Evolutionary conservation across 2,797 vertebrate species (phyloP).

Genomic region (Liparis tanakae): DNA sequence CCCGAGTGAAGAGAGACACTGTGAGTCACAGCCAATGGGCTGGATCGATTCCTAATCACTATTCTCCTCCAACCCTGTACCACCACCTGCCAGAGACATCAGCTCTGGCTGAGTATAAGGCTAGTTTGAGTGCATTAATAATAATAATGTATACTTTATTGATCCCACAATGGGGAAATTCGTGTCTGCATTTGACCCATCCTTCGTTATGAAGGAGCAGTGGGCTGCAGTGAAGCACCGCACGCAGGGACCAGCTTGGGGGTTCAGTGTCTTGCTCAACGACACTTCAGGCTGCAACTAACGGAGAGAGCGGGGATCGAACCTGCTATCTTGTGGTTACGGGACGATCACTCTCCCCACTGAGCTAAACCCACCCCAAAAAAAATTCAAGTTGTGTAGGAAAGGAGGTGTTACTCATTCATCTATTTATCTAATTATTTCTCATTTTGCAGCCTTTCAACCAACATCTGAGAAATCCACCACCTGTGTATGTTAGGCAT

Average conservation of each 20-base stretch:
- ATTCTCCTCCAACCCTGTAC: constrained; percentile 61
- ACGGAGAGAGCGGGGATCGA: too few relatives aligned
- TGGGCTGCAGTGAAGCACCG: too few relatives aligned
- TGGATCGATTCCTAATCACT: constrained; percentile 70
- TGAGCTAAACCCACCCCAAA: too few relatives aligned
- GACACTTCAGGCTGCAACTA: too few relatives aligned
- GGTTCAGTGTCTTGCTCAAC: too few relatives aligned
- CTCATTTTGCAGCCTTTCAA: constrained; percentile 73
- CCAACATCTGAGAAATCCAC: constrained; percentile 60
- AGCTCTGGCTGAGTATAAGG: constrained; percentile 40
- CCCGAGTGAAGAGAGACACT: constrained; percentile 57
- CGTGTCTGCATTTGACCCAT: too few relatives aligned
- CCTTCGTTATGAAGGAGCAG: too few relatives aligned
- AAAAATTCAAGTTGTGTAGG: constrained; percentile 48
- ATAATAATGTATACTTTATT: too few relatives aligned
- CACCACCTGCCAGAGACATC: constrained; percentile 55
- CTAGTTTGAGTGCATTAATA: constrained; percentile 57
- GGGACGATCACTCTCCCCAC: too few relatives aligned
- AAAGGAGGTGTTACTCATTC: constrained; percentile 48
- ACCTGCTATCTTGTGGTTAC: too few relatives aligned
- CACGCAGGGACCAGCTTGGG: too few relatives aligned
- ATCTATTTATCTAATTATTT: constrained; percentile 64
- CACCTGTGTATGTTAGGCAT: constrained; percentile 71
- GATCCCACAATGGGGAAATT: too few relatives aligned
- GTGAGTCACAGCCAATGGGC: constrained; percentile 65